Percentiles rank a stretch among this genome's conserved stretches.
Evolutionary conservation across 2,797 vertebrate species (phyloP).

Genomic region (Cephalopachus bancanus): DNA sequence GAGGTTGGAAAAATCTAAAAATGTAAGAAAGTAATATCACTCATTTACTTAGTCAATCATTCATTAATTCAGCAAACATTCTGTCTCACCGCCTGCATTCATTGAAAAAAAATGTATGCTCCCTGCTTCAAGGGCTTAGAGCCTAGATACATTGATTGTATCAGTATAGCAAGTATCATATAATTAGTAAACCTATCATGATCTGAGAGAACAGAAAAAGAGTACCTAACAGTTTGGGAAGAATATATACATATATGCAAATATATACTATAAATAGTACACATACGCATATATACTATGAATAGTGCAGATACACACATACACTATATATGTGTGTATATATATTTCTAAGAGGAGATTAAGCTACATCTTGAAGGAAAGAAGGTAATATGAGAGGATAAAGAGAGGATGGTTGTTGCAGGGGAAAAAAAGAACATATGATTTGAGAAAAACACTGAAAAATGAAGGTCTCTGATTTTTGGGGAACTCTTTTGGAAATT

Average conservation of each 20-base stretch:
- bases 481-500: background rate
- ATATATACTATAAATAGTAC: background rate
- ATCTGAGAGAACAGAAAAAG: background rate
- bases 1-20: background rate
- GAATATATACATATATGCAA: background rate
- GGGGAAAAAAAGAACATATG: background rate
- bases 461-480: background rate
- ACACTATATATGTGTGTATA: too few species aligned
- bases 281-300: accelerated
- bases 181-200: background rate
- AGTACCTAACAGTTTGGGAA: accelerated
- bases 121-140: background rate
- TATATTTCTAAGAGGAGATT: background rate
- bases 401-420: background rate
- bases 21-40: background rate
- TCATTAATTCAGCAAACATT: background rate
- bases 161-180: background rate
- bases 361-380: background rate
- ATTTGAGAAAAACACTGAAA: background rate
- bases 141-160: background rate
- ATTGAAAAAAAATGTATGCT: background rate
- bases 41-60: background rate
- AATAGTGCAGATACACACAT: background rate
- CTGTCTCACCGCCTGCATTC: background rate
- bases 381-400: background rate